Conservation (phyloP, 2,797 vertebrate genomes). For the Clamator glandarius region DNA sequence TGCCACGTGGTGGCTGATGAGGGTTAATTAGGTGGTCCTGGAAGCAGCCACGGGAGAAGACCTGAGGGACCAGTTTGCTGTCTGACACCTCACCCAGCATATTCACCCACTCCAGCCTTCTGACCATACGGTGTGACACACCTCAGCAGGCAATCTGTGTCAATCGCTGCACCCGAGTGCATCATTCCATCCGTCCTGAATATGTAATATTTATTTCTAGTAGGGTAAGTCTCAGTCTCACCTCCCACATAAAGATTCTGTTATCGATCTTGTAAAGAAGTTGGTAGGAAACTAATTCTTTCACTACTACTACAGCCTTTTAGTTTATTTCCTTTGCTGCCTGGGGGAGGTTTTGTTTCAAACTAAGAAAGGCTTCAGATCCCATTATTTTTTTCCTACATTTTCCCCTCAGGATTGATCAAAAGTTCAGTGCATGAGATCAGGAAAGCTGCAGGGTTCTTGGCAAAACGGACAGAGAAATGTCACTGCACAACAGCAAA, state of each 20-base stretch:
- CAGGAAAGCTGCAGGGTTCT: neutral
- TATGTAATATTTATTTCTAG: neutral
- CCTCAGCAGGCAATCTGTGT: neutral
- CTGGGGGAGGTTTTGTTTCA: neutral
- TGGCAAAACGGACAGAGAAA: neutral
- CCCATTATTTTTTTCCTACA: neutral
- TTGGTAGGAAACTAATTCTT: neutral
- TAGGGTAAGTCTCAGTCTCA: neutral
- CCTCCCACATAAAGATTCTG: neutral
- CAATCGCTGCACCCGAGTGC: neutral
- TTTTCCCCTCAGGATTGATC: neutral
- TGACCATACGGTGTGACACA: fast-evolving
- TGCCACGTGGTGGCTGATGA: no score
- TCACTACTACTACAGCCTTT: neutral
- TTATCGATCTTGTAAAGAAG: neutral
- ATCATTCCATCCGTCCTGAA: neutral
- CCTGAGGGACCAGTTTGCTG: neutral
- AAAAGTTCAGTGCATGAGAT: constrained; percentile 6
- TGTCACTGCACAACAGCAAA: neutral
- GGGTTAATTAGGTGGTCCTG: no score
- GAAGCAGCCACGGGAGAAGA: neutral
- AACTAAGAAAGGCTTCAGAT: neutral
- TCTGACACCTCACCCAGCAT: neutral
- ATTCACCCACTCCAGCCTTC: neutral
- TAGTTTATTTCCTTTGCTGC: neutral